Base-by-base conservation (phyloP, 2,113 vertebrate genomes). In the Jaculus jaculus region DNA sequence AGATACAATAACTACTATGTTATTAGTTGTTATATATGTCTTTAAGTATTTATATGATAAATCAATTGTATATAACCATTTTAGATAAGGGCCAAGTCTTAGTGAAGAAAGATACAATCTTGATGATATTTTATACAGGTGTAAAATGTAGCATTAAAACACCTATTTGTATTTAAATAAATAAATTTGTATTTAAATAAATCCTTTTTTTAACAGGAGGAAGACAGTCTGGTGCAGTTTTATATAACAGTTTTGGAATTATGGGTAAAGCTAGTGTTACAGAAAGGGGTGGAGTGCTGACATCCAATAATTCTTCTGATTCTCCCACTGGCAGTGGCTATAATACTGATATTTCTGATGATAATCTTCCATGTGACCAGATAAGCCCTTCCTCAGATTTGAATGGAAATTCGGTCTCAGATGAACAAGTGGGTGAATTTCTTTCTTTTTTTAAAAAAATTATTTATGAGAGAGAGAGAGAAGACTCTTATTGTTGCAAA, bases 311-410 rank as follows among this genome's bases (percentile, higher is more conserved):
- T 84, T 99, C 99, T 23, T 99, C 98, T 4, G 99, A 99, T 96
- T 99, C 99, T 83, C 99, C 99, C 83, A 99, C 99, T 6, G 99
- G 99, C 73, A 99, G 99, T 72, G 99, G 99, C 80, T 99, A 99
- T 92, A 99, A 99, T 97, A 99, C 99, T 0, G 99, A 99, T 81
- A 98, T 99, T 66, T 99, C 99, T 71, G 99, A 99, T 2, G 99
- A 99, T 97, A 99, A 99, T 96, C 98, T 99, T 87, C 98, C 99
- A 0, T 98, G 98, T 89, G 99, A 99, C 24, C 96, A 98, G 11
- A 96, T 98, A 74, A 99, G 99, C 97, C 99, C 99, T 21, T 97
- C 98, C 15, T 99, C 99, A 18, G 99, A 99, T 85, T 97, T 98
- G 84, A 99, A 99, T 86, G 98, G 98, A 84, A 98, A 99, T 96